Conservation (phyloP, 2,113 vertebrate species). For the Marmota monax region DNA sequence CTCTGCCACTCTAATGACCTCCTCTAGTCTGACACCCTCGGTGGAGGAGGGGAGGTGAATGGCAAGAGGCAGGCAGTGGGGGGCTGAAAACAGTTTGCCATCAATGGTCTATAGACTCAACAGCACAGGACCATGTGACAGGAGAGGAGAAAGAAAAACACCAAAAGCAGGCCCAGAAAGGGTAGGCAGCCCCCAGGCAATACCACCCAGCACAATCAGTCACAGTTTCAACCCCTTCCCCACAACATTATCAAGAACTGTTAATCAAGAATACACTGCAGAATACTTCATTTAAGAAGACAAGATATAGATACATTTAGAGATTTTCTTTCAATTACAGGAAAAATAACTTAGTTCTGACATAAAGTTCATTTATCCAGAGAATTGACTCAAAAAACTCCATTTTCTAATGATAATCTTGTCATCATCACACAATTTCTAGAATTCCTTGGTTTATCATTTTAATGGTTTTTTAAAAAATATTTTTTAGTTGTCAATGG, state of each 20-base stretch:
- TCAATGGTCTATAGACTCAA: neutral
- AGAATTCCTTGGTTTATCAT: neutral
- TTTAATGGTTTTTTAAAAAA: neutral
- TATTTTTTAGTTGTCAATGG: too few relatives aligned
- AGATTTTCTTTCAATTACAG: neutral
- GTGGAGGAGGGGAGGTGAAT: neutral
- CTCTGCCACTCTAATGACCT: neutral
- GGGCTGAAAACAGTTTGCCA: neutral
- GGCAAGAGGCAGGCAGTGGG: neutral
- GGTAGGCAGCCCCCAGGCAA: neutral
- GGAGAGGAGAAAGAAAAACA: neutral
- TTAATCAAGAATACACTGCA: too few relatives aligned
- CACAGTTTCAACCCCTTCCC: neutral
- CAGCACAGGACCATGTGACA: neutral
- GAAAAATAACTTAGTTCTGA: neutral
- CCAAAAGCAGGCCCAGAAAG: neutral
- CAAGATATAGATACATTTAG: neutral
- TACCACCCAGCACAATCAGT: neutral
- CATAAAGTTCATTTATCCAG: neutral
- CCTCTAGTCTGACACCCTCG: neutral
- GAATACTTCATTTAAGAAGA: neutral
- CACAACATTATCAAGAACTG: neutral
- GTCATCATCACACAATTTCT: neutral
- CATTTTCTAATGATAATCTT: neutral
- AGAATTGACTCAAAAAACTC: conserved; percentile 10